A percentile compares a stretch with the other conserved stretches of the same genome.
These are phyloP conservation scores for Drosophila bipectinata DNA, from an alignment of 1,140 invertebrate species.

Conservation along the genomic window DNA sequence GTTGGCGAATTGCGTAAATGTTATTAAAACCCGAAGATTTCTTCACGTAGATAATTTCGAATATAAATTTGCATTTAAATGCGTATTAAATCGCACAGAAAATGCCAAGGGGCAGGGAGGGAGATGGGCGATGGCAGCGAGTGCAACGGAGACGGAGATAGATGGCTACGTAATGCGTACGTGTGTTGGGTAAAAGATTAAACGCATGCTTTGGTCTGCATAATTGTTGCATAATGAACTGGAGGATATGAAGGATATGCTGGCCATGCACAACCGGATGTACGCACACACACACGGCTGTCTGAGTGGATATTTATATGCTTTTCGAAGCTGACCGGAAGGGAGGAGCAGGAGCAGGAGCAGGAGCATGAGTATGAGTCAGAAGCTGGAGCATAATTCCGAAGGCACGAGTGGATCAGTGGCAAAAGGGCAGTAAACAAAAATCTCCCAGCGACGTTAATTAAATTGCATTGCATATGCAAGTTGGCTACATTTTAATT, in stretches of 20 bases:
- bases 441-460: conserved; percentile 77
- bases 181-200: conserved; percentile 75
- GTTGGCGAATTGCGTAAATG: conserved; percentile 45
- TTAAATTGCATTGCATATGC: conserved; percentile 81
- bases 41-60: conserved; percentile 77
- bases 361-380: neutral
- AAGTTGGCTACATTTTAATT: conserved; percentile 80
- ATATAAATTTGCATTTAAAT: conserved; percentile 80
- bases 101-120: conserved; percentile 43
- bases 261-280: conserved; percentile 30
- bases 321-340: conserved; percentile 53
- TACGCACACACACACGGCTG: conserved; percentile 31
- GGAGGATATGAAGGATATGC: conserved; percentile 80
- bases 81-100: conserved; percentile 78
- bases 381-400: neutral
- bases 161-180: conserved; percentile 22
- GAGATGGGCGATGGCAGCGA: neutral
- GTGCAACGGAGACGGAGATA: neutral
- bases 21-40: conserved; percentile 80
- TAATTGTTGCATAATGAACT: conserved; percentile 83
- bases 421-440: conserved; percentile 51
- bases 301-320: conserved; percentile 74
- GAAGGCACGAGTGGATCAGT: conserved; percentile 30
- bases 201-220: conserved; percentile 81
- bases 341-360: neutral